Evolutionary conservation across 2,888 invertebrate species (phyloP), one percentile per base, ranked within the genome.

Genomic region (Helicoverpa assulta): DNA sequence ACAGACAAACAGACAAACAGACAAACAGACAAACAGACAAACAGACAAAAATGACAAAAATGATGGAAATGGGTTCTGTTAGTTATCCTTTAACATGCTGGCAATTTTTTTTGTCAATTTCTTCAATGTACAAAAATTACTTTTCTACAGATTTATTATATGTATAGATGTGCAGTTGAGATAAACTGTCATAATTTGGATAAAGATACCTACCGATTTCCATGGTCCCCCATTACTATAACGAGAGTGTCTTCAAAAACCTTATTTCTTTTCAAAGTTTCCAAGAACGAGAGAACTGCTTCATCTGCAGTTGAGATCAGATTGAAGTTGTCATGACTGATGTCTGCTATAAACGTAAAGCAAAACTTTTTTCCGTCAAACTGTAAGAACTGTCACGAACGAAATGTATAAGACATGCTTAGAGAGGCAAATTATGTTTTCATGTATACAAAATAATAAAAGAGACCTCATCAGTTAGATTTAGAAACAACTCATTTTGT

Each of bases 141-240:
- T n/a, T n/a, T n/a, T n/a, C n/a, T n/a, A n/a, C n/a, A n/a, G n/a
- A n/a, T n/a, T n/a, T n/a, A n/a, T n/a, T n/a, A n/a, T n/a, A n/a
- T n/a, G n/a, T n/a, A n/a, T n/a, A n/a, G n/a, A 1, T 33, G 33
- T 26, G 26, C 26, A 26, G 26, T 26, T 26, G 26, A 26, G 4
- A 26, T 26, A 26, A 26, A 26, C 33, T 33, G 8, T 33, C 33
- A 10, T 33, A 0, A 33, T 8, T 6, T 8, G 56, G 16, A 52
- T 4, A 43, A 21, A 3, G 37, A 18, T 26, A 26, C 26, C 4
- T 19, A 98, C 97, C 98, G 97, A 79, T 98, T 97, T 0, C 99
- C 99, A 90, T 99, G 99, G 93, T 99, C 99, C 7, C 98, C 98
- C 98, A 99, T 98, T 3, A 99, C 88, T 63, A 99, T 97, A 0